These are phyloP conservation scores for Myioborus melanocephalus DNA, from an alignment of 2,797 vertebrate species.

Conservation along the genomic window DNA sequence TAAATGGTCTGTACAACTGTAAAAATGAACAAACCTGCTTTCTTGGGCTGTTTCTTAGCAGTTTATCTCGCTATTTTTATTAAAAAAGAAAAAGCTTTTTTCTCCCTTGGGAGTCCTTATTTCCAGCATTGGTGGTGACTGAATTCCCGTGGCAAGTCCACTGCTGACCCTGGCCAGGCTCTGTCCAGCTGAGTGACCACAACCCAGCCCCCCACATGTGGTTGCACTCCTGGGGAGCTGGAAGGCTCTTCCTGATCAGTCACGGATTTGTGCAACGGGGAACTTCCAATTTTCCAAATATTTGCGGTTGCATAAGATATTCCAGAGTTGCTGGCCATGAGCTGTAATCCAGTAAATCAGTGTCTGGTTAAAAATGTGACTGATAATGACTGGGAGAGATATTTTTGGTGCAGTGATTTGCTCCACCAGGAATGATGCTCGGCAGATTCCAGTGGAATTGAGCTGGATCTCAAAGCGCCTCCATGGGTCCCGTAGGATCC, in stretches of 20 bases:
- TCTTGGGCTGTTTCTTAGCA: neutral
- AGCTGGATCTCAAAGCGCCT: fast-evolving
- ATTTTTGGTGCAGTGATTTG: neutral
- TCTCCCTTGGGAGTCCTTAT: neutral
- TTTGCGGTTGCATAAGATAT: neutral
- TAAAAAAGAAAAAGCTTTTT: neutral
- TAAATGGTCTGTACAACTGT: neutral
- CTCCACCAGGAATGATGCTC: neutral
- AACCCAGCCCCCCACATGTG: neutral
- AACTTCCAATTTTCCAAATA: slow-evolving; percentile 13
- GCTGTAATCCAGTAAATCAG: neutral
- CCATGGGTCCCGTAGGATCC: fast-evolving
- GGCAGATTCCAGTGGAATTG: neutral
- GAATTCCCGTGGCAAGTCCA: fast-evolving
- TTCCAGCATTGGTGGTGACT: fast-evolving
- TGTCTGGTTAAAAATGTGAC: neutral
- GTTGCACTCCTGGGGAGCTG: neutral
- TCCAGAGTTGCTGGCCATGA: neutral
- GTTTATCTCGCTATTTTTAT: slow-evolving; percentile 29
- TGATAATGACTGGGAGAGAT: neutral
- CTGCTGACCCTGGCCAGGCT: neutral
- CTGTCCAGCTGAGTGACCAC: neutral
- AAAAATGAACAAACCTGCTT: neutral
- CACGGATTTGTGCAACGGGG: neutral
- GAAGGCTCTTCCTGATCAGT: neutral